Conservation (phyloP, 2,797 vertebrate species). For the Alectoris magna region DNA sequence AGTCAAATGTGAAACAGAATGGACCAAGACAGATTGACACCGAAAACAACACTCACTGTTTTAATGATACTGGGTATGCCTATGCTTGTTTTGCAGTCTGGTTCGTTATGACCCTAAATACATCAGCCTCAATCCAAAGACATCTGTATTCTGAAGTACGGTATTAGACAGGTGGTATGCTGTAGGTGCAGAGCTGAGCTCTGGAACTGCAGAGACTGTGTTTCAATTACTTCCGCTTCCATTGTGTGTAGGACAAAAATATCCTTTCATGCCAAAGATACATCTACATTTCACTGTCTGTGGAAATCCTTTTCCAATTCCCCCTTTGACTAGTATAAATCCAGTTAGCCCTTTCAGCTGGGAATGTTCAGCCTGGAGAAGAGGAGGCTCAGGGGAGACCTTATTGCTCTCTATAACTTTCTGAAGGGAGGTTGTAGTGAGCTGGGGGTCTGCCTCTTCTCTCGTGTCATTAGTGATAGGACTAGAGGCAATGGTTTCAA, state of each 20-base stretch:
- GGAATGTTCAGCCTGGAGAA: too few species aligned
- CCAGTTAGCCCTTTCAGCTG: neutral
- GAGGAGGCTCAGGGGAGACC: too few species aligned
- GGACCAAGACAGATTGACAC: neutral
- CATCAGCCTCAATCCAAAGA: neutral
- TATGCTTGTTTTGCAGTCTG: neutral
- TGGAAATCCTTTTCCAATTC: neutral
- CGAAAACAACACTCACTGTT: neutral
- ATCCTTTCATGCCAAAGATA: neutral
- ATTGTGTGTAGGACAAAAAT: neutral
- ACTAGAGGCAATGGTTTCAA: too few species aligned
- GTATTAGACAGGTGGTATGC: neutral
- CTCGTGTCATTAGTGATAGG: too few species aligned
- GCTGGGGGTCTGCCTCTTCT: too few species aligned
- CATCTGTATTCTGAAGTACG: accelerated
- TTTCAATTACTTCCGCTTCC: neutral
- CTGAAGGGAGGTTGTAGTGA: too few species aligned
- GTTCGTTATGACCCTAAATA: neutral
- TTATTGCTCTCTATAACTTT: too few species aligned
- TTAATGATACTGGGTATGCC: neutral
- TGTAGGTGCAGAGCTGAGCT: neutral
- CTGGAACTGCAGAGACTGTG: neutral
- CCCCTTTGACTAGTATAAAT: neutral
- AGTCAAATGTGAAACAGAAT: neutral
- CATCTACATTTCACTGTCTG: neutral